Base-by-base conservation (phyloP, 2,888 invertebrate species). In the Ochropleura plecta region DNA sequence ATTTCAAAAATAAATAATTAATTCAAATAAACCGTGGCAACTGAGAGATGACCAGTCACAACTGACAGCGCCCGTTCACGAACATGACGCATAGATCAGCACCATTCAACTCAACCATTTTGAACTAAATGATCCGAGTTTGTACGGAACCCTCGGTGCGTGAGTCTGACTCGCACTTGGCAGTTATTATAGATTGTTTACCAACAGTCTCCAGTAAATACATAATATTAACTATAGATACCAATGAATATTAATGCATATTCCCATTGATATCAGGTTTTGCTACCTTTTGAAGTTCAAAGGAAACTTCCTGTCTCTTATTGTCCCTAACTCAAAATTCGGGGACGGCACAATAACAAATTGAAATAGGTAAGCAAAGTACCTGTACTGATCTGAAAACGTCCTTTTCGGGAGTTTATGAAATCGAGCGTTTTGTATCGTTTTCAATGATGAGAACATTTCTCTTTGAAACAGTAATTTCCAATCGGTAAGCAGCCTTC, bases 381-480 rank as follows among this genome's bases (percentile, higher is more conserved):
- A 18, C 18, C 18, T 60, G 0, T 62, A 69, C 62, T 60, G 68
- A 30, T 55, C 20, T 53, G 30, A 44, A 73, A 71, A 16, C 62
- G 49, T 57, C 48, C 16, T 71, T 64, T 42, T 20, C 12, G 16
- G 16, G 57, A 55, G 59, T 78, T 67, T 67, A 66, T 60, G 40
- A 51, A 69, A 81, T 10, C 48, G 16, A 42, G 59, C 4, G 18
- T 57, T 68, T 78, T 62, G 60, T 55, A 55, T 60, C 66, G 49
- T 66, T 76, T 72, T 71, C 62, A 76, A 76, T 71, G 40, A 76
- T 40, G 68, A 18, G 59, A 70, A 44, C n/a, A 59, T 70, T 71
- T 57, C 66, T n/a, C 51, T 65, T 73, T 60, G 60, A 65, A 65
- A 78, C 60, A 78, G 68, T 70, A 48, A 59, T 81, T 72, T 75